phyloP scores from a whole-genome alignment of 2,797 vertebrate species.

The Lagorchestes hirsutus region DNA sequence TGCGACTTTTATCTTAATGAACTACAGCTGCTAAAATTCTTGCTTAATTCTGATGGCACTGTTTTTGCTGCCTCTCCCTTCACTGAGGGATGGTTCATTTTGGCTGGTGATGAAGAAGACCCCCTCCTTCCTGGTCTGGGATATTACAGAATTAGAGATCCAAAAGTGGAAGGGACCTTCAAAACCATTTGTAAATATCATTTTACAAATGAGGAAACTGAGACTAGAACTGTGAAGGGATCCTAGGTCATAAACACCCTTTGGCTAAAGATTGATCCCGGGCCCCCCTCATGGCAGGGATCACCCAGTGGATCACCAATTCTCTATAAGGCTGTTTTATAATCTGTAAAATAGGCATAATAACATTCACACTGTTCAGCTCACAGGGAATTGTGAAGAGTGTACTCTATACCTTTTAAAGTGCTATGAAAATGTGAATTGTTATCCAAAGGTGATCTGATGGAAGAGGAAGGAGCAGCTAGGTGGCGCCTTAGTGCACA shows the following conservation, averaged over 20 bases:
- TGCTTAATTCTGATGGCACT: slow-evolving; percentile 16
- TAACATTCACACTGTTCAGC: neutral
- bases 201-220: neutral
- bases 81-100: neutral
- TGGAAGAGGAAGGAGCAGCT: neutral
- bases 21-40: slow-evolving; percentile 72
- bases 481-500: neutral
- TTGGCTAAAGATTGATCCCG: neutral
- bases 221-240: neutral
- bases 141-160: neutral
- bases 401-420: neutral
- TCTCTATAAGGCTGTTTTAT: neutral
- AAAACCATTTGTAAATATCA: neutral
- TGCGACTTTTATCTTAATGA: slow-evolving; percentile 75
- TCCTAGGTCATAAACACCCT: neutral
- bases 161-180: neutral
- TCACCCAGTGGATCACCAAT: neutral
- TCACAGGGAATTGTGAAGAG: neutral
- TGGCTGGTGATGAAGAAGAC: neutral
- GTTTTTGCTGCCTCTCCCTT: slow-evolving; percentile 15
- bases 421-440: neutral
- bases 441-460: neutral
- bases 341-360: neutral
- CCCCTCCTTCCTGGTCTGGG: neutral
- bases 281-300: neutral